Evolutionary conservation across 2,113 vertebrate species (phyloP), one percentile per base, ranked within the genome.

Genomic region (Pimephales promelas): DNA sequence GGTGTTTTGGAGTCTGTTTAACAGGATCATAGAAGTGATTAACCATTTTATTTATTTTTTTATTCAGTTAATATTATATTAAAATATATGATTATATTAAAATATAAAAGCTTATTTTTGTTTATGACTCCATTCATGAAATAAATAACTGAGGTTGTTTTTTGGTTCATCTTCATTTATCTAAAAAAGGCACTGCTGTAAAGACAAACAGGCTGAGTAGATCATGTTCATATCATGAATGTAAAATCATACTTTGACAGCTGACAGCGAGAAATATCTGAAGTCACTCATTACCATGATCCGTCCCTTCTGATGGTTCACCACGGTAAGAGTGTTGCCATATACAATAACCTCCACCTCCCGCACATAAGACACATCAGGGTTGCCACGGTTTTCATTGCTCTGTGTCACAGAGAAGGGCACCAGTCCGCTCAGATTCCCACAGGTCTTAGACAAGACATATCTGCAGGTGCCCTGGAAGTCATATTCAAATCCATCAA

Each of bases 391-490:
- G 79, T 96, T 91, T 56, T 95, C 91, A 0, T 97, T 97, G 88
- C 94, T 95, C 86, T 92, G 95, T 16, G 92, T 90, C 62, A 97
- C 68, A 0, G 89, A 91, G 87, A 97, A 98, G 20, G 95, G 93
- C 0, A 88, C 92, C 22, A 97, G 85, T 2, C 62, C 81, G 0
- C 86, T 1, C 71, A 94, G 84, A 0, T 87, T 84, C 0, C 93
- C 93, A 2, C 93, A 93, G 47, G 85, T 90, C 3, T 93, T 87
- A 0, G 93, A 94, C 81, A 97, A 88, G 70, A 47, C 79, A 85
- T 96, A 96, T 0, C 88, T 91, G 84, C 95, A 96, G 66, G 93
- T 93, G 66, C 95, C 96, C 86, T 95, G 95, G 90, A 96, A 96
- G 88, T 96, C 74, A 8, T 90, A 95, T 83, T 92, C 90, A 68